A percentile compares a stretch with the other conserved stretches of the same genome.
Evolutionary conservation across 2,113 vertebrate genomes (phyloP).

Genomic region (Myodes glareolus): DNA sequence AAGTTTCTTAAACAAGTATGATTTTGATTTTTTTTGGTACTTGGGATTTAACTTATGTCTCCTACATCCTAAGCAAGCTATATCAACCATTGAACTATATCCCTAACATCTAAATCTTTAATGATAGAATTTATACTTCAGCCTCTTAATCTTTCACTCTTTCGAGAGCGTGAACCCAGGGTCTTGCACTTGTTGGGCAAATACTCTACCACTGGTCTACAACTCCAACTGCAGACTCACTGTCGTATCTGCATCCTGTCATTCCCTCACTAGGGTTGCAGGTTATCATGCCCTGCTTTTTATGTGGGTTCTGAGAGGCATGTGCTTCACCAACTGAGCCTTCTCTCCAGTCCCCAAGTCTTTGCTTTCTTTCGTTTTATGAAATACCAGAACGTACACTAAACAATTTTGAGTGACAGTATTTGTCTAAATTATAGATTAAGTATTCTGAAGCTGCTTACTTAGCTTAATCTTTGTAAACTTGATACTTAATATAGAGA

Average conservation of each 20-base stretch:
- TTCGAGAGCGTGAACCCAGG: not conserved
- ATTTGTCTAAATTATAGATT: not conserved
- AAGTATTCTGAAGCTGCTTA: not conserved
- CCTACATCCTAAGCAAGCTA: not conserved
- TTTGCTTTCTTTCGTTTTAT: not conserved
- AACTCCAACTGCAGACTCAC: not conserved
- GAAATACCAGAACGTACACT: not conserved
- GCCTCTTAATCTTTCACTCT: not conserved
- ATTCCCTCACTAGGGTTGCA: not conserved
- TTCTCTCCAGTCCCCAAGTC: not conserved
- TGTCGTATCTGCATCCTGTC: not conserved
- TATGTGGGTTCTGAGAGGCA: not conserved
- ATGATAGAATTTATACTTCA: not conserved
- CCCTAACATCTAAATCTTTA: not conserved
- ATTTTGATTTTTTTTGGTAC: not conserved
- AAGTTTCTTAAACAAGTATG: slow-evolving; percentile 26
- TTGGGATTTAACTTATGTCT: not conserved
- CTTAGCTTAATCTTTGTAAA: not conserved
- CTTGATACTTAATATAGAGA: slow-evolving; percentile 9
- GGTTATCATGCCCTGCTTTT: not conserved
- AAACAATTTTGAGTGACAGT: not conserved
- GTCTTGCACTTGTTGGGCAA: not conserved
- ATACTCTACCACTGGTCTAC: not conserved
- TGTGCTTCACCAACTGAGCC: not conserved
- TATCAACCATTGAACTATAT: not conserved